phyloP scores from a whole-genome alignment of 2,113 vertebrate species.

The Pteronura brasiliensis region DNA sequence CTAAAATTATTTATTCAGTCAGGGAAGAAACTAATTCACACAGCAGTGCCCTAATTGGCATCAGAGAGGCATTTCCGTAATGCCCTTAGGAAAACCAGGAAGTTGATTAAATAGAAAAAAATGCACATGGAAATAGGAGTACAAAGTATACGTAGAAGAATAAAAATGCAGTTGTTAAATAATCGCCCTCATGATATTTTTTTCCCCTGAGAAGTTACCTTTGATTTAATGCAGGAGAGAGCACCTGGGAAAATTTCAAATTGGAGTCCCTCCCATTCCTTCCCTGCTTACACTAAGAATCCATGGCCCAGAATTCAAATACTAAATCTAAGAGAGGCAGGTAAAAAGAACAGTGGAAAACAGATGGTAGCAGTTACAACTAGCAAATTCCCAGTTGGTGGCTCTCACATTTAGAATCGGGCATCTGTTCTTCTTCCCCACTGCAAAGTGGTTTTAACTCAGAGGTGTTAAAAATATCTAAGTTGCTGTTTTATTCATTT shows the following conservation, averaged over 20 bases:
- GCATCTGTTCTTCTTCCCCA: conserved; percentile 86
- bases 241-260: conserved; percentile 72
- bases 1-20: conserved; percentile 76
- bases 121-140: conserved; percentile 61
- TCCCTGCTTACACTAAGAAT: conserved; percentile 30
- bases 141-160: conserved; percentile 53
- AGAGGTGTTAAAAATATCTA: conserved; percentile 85
- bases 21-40: conserved; percentile 63
- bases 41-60: conserved; percentile 71
- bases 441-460: conserved; percentile 82
- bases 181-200: conserved; percentile 56
- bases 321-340: conserved; percentile 78
- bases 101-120: conserved; percentile 62
- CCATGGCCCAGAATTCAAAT: conserved; percentile 77
- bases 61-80: conserved; percentile 65
- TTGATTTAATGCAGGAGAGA: conserved; percentile 75
- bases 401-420: conserved; percentile 87
- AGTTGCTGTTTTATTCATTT: conserved; percentile 85
- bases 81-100: conserved; percentile 63
- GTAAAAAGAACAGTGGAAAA: conserved; percentile 88
- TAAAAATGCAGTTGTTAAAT: conserved; percentile 75
- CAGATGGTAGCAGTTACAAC: conserved; percentile 87
- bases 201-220: conserved; percentile 47
- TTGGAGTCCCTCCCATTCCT: conserved; percentile 55
- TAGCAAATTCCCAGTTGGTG: conserved; percentile 87